Evolutionary conservation across 2,888 invertebrate genomes (phyloP).

Genomic region (Coremacera marginata): DNA sequence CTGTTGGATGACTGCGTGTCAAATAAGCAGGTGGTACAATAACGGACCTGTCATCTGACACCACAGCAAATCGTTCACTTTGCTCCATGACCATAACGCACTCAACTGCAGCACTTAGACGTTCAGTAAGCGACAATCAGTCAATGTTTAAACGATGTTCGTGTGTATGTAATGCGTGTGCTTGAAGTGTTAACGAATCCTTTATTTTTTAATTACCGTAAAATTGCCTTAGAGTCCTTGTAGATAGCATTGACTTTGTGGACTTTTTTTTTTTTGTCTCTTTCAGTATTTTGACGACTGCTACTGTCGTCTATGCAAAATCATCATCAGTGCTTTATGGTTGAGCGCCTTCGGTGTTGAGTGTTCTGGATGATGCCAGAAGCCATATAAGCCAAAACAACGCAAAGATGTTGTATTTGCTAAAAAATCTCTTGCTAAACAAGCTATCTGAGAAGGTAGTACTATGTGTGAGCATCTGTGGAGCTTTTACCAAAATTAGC

Average conservation of each 20-base stretch:
- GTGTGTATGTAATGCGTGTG: conserved; percentile 24
- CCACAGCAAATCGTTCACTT: conserved; percentile 48
- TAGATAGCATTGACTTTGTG: neutral
- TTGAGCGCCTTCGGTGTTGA: neutral
- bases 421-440: neutral
- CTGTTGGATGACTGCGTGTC: neutral
- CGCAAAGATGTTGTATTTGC: neutral
- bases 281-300: neutral
- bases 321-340: conserved; percentile 1
- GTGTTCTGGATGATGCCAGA: neutral
- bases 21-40: conserved; percentile 44
- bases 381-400: neutral
- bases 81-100: conserved; percentile 22
- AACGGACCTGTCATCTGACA: conserved; percentile 47
- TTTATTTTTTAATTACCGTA: conserved; percentile 37
- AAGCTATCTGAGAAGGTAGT: neutral
- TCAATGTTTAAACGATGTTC: conserved; percentile 3
- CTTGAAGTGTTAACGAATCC: conserved; percentile 14
- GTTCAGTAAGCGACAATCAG: neutral
- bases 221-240: conserved; percentile 19
- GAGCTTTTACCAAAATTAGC: neutral
- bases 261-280: neutral
- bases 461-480: conserved; percentile 18
- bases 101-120: neutral
- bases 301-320: neutral